Percentiles rank a stretch among this genome's conserved stretches.
Conservation (phyloP, 2,113 vertebrate genomes). For the Siniperca knerii region DNA sequence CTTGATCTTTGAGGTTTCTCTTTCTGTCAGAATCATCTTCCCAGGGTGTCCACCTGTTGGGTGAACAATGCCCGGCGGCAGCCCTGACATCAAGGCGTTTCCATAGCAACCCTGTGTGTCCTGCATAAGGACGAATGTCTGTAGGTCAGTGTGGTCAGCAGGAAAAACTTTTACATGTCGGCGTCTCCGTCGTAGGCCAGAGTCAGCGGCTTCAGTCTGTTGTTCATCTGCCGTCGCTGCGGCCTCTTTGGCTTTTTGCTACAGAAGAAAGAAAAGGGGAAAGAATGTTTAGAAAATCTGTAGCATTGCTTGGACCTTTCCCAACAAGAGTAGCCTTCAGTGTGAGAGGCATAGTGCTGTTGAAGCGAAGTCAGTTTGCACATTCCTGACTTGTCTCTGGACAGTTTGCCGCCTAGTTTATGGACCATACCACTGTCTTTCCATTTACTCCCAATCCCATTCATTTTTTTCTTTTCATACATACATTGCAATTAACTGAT, state of each 20-base stretch:
- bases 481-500: not conserved
- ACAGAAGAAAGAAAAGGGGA: conserved; percentile 30
- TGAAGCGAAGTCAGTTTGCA: not conserved
- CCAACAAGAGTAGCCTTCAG: not conserved
- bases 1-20: conserved; percentile 63
- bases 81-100: conserved; percentile 47
- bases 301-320: not conserved
- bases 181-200: conserved; percentile 98
- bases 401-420: not conserved
- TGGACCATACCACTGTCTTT: not conserved
- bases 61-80: conserved; percentile 27
- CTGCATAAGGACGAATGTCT: conserved; percentile 34
- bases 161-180: conserved; percentile 89
- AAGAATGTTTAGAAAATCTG: not conserved
- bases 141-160: conserved; percentile 3
- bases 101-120: conserved; percentile 43
- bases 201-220: conserved; percentile 97
- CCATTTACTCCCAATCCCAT: not conserved
- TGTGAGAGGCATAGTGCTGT: not conserved
- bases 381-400: not conserved
- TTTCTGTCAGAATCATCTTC: conserved; percentile 37
- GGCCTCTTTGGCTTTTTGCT: conserved; percentile 99
- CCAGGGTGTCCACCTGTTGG: conserved; percentile 14
- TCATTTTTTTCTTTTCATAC: not conserved
- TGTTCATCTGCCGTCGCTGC: conserved; percentile 95